These are phyloP conservation scores for Glossosoma conforme DNA, from an alignment of 1,140 invertebrate species.

Conservation along the genomic window DNA sequence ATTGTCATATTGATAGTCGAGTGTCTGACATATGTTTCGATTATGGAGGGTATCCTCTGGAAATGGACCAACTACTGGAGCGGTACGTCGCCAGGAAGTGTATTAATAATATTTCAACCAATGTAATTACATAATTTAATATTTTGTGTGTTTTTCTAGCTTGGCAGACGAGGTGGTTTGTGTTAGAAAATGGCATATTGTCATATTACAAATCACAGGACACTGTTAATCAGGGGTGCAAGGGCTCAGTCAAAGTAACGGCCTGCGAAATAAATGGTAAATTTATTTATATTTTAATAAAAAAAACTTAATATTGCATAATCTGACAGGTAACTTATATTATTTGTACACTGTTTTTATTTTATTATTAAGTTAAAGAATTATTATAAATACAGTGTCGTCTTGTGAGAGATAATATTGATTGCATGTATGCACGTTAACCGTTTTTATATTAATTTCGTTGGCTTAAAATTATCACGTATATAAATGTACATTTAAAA, in stretches of 20 bases:
- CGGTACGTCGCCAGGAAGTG: slow-evolving; percentile 46
- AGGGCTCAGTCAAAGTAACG: slow-evolving; percentile 76
- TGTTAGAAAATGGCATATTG: slow-evolving; percentile 72
- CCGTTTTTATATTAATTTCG: too few relatives aligned
- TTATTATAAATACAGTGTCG: too few relatives aligned
- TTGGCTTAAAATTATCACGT: too few relatives aligned
- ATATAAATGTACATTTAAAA: too few relatives aligned
- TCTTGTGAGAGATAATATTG: too few relatives aligned
- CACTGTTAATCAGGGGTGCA: slow-evolving; percentile 77
- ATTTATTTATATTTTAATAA: too few relatives aligned
- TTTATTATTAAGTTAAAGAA: too few relatives aligned
- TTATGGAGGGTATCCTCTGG: slow-evolving; percentile 71
- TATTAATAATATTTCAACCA: background rate
- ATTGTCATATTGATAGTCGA: background rate
- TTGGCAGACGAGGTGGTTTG: slow-evolving; percentile 84
- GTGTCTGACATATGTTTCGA: slow-evolving; percentile 5
- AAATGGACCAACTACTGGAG: slow-evolving; percentile 85
- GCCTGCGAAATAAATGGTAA: slow-evolving; percentile 78
- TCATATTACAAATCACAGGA: slow-evolving; percentile 81
- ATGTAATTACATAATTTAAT: background rate
- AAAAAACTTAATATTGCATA: too few relatives aligned
- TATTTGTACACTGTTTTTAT: too few relatives aligned
- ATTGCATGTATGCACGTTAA: too few relatives aligned
- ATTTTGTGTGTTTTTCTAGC: slow-evolving; percentile 49
- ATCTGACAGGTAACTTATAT: too few relatives aligned